Percentiles rank a stretch among this genome's conserved stretches.
phyloP scores from a whole-genome alignment of 1,140 invertebrate species.

The Acyrthosiphon pisum region DNA sequence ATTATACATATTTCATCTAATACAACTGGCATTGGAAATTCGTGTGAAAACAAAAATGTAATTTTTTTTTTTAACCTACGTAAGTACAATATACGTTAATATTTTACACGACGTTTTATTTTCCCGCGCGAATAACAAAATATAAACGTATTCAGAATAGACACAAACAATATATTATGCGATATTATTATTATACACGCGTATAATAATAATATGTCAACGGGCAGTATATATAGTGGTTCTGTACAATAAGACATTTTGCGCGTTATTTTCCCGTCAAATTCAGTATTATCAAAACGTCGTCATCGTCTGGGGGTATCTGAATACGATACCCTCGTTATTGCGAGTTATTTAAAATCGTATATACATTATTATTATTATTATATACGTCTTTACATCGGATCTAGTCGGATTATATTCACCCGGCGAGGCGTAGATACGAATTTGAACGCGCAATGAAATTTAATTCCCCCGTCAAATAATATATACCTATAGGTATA shows the following conservation, averaged over 20 bases:
- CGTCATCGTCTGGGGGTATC: background rate
- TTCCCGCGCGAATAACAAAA: background rate
- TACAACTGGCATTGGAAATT: background rate
- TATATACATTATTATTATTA: background rate
- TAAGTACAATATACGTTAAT: no score
- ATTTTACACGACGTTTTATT: background rate
- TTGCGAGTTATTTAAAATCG: background rate
- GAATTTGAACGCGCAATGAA: background rate
- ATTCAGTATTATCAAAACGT: background rate
- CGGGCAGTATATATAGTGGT: no score
- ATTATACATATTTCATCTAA: no score
- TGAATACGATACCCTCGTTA: background rate
- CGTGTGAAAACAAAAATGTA: background rate
- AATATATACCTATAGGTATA: background rate
- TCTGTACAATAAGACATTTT: background rate
- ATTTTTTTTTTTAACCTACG: background rate
- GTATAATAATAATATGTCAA: background rate
- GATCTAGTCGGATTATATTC: background rate
- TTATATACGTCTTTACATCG: background rate
- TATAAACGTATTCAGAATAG: background rate
- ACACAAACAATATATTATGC: no score
- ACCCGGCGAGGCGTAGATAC: background rate
- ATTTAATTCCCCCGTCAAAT: background rate
- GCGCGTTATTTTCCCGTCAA: background rate
- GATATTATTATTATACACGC: no score